A percentile compares a stretch with the other conserved stretches of the same genome.
phyloP scores from a whole-genome alignment of 2,113 vertebrate species.

The Pristiophorus japonicus region DNA sequence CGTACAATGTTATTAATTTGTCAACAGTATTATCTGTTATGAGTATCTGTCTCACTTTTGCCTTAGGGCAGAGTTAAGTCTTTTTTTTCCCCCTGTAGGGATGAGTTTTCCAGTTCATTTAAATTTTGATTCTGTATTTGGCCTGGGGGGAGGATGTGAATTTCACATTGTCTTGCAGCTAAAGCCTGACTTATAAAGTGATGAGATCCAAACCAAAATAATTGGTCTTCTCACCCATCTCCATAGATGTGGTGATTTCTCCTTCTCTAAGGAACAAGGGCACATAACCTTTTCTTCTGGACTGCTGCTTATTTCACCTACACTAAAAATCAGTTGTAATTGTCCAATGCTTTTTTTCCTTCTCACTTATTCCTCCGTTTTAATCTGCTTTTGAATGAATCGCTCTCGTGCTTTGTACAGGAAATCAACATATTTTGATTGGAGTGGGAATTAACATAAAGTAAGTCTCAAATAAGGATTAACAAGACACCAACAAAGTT shows the following conservation, averaged over 20 bases:
- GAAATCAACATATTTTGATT: slow-evolving; percentile 12
- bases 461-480: neutral
- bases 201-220: too few species aligned
- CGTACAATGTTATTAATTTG: neutral
- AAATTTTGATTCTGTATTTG: neutral
- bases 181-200: neutral
- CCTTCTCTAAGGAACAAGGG: neutral
- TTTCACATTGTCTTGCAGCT: neutral
- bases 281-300: neutral
- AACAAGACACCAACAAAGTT: neutral
- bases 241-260: neutral
- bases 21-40: neutral
- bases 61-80: neutral
- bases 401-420: neutral
- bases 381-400: neutral
- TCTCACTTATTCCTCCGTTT: neutral
- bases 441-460: neutral
- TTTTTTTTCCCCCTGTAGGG: neutral
- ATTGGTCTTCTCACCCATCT: too few species aligned
- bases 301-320: too few species aligned
- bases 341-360: neutral
- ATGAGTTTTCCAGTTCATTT: neutral
- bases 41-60: neutral
- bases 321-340: neutral
- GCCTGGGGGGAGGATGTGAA: neutral